Evolutionary conservation across 2,797 vertebrate genomes (phyloP).

Genomic region (Spinus olivaceus): DNA sequence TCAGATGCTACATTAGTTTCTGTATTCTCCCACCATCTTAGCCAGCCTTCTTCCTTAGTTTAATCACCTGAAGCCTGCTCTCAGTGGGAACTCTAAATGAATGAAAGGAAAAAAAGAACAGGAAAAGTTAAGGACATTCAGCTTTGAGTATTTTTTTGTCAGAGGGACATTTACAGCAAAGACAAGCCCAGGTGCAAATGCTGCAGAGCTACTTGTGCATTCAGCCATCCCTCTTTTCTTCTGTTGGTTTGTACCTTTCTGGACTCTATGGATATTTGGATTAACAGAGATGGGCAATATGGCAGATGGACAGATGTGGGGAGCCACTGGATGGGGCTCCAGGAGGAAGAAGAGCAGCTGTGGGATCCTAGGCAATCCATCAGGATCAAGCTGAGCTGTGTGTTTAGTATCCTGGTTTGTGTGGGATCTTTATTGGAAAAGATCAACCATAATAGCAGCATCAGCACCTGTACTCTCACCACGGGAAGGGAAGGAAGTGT

Average conservation of each 20-base stretch:
- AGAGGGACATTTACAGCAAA: neutral
- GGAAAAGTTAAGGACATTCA: neutral
- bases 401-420: neutral
- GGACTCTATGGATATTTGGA: neutral
- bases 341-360: neutral
- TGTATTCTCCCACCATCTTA: neutral
- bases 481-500: neutral
- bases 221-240: neutral
- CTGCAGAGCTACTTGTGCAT: neutral
- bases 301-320: neutral
- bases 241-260: neutral
- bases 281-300: neutral
- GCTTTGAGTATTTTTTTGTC: neutral
- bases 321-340: constrained; percentile 17
- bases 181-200: neutral
- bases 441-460: constrained; percentile 13
- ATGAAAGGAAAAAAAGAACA: neutral
- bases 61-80: neutral
- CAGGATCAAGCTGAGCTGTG: neutral
- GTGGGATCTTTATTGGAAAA: constrained; percentile 24
- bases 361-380: neutral
- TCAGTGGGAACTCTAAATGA: neutral
- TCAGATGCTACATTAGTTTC: neutral
- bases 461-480: constrained; percentile 17
- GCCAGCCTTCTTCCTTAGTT: neutral